These are phyloP conservation scores for Cheilosia scutellata DNA, from an alignment of 2,888 invertebrate species.

Conservation along the genomic window DNA sequence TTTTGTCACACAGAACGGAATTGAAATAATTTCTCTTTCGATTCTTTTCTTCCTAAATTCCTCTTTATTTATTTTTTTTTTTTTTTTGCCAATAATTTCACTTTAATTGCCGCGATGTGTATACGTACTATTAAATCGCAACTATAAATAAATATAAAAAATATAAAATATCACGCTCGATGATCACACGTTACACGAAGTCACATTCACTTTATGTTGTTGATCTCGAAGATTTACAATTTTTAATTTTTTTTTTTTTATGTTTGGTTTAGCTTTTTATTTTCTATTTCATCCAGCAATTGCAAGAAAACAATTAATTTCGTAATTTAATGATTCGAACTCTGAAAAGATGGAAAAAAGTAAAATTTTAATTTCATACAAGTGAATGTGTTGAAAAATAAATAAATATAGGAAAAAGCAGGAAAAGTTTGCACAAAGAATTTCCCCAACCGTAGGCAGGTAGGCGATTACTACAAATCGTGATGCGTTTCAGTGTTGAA, in stretches of 20 bases:
- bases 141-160: constrained; percentile 38
- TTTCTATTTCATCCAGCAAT: constrained; percentile 20
- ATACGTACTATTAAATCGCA: constrained; percentile 43
- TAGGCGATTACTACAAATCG: constrained; percentile 15
- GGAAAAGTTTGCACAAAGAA: constrained; percentile 42
- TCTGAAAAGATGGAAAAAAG: constrained; percentile 55
- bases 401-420: constrained; percentile 34
- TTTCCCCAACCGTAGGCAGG: constrained; percentile 22
- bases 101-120: constrained; percentile 64
- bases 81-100: constrained; percentile 65
- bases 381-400: neutral
- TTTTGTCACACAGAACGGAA: constrained; percentile 64
- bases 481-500: constrained; percentile 53
- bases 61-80: constrained; percentile 11
- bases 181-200: constrained; percentile 35
- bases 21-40: constrained; percentile 52
- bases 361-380: constrained; percentile 37
- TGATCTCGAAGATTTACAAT: neutral
- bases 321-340: constrained; percentile 52
- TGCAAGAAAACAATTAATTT: constrained; percentile 55
- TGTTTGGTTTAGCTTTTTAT: constrained; percentile 16
- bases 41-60: constrained; percentile 10
- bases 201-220: constrained; percentile 32
- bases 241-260: constrained; percentile 10
- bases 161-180: constrained; percentile 45